Evolutionary conservation across 2,888 invertebrate genomes (phyloP).

Genomic region (Drosophila imparisetae): DNA sequence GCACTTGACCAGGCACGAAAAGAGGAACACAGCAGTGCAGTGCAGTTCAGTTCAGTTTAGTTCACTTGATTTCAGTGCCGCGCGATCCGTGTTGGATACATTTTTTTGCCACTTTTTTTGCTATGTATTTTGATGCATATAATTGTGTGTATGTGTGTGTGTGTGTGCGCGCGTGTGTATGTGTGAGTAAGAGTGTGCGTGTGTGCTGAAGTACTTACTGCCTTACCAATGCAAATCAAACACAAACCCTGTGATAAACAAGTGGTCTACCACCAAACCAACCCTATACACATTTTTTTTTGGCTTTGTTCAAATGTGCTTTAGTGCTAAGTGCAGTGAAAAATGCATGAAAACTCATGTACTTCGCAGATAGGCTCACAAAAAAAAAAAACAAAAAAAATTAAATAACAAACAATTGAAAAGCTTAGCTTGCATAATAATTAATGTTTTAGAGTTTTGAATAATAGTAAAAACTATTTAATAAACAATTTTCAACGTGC

Average conservation of each 20-base stretch:
- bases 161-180: conserved; percentile 1
- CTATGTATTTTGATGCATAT: conserved; percentile 1
- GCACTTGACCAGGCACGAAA: conserved; percentile 8
- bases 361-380: background rate
- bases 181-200: conserved; percentile 18
- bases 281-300: conserved; percentile 8
- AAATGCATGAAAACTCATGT: conserved; percentile 16
- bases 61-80: conserved; percentile 1
- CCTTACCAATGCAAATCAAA: conserved; percentile 44
- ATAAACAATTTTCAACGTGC: background rate
- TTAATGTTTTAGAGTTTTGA: background rate
- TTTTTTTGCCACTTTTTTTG: conserved; percentile 36
- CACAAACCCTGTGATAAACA: conserved; percentile 54
- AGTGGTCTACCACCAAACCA: conserved; percentile 36
- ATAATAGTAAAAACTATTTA: background rate
- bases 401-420: background rate
- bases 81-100: conserved; percentile 27
- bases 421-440: conserved; percentile 1
- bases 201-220: conserved; percentile 10
- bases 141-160: conserved; percentile 14
- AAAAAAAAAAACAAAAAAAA: background rate
- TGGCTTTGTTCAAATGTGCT: conserved; percentile 12
- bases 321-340: conserved; percentile 32
- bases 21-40: background rate
- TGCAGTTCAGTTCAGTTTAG: background rate